These are phyloP conservation scores for Allophyes oxyacanthae DNA, from an alignment of 2,888 invertebrate species.

Conservation along the genomic window DNA sequence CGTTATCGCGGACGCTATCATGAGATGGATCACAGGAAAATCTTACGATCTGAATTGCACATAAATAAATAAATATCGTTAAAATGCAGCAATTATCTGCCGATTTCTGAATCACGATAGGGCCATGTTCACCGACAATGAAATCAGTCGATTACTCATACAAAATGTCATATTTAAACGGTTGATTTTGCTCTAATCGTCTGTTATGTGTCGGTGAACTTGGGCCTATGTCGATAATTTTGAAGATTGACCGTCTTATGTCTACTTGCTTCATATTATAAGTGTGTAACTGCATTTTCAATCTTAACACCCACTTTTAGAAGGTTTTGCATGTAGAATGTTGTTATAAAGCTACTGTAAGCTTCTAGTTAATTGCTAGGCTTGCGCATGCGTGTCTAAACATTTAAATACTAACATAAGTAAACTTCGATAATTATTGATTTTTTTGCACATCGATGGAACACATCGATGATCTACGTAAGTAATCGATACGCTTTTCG, in stretches of 20 bases:
- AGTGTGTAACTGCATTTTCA: too few species aligned
- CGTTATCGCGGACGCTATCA: conserved; percentile 31
- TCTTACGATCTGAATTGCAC: conserved; percentile 5
- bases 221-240: neutral
- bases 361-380: conserved; percentile 51
- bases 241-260: too few species aligned
- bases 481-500: conserved; percentile 33
- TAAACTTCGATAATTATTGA: conserved; percentile 46
- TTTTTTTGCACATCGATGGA: conserved; percentile 44
- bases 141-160: too few species aligned
- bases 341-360: conserved; percentile 47
- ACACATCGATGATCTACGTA: conserved; percentile 35
- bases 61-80: too few species aligned
- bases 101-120: too few species aligned
- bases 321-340: conserved; percentile 44
- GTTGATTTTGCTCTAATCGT: too few species aligned
- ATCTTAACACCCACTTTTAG: conserved; percentile 2
- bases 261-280: too few species aligned
- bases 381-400: conserved; percentile 53
- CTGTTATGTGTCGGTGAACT: too few species aligned
- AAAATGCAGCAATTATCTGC: too few species aligned
- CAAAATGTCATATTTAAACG: too few species aligned
- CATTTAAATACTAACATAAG: conserved; percentile 45
- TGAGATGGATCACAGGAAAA: conserved; percentile 24
- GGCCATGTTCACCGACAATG: too few species aligned